Percentiles rank a stretch among this genome's conserved stretches.
These are phyloP conservation scores for Chrosomus eos DNA, from an alignment of 2,797 vertebrate genomes.

Conservation along the genomic window DNA sequence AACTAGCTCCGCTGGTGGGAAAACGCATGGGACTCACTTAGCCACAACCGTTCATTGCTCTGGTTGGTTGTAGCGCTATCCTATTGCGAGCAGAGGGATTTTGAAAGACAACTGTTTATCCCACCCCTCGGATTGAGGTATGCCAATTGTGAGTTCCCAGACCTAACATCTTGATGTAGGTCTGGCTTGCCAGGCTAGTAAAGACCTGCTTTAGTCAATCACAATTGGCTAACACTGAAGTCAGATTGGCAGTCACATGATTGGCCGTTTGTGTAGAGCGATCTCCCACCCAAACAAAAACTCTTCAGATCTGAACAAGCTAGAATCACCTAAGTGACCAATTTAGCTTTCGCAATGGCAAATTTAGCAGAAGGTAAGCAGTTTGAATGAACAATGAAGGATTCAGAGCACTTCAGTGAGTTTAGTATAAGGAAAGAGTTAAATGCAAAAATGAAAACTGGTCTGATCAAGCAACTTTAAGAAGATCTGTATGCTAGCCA, in stretches of 20 bases:
- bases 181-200: too few relatives aligned
- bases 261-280: neutral
- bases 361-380: neutral
- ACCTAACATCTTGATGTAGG: too few relatives aligned
- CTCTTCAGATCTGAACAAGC: neutral
- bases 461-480: neutral
- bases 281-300: neutral
- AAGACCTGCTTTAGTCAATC: neutral
- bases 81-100: too few relatives aligned
- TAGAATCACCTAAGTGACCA: neutral
- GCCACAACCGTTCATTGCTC: too few relatives aligned
- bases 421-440: neutral
- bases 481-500: neutral
- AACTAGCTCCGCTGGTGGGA: too few relatives aligned
- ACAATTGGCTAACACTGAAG: neutral
- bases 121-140: too few relatives aligned
- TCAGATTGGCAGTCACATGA: neutral
- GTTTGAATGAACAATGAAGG: neutral
- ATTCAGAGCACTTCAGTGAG: neutral
- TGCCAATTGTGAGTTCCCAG: too few relatives aligned
- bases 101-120: too few relatives aligned
- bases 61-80: too few relatives aligned
- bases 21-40: too few relatives aligned
- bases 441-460: slow-evolving; percentile 17
- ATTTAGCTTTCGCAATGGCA: neutral